Conservation (phyloP, 2,888 invertebrate species). For the Dascillus cervinus region DNA sequence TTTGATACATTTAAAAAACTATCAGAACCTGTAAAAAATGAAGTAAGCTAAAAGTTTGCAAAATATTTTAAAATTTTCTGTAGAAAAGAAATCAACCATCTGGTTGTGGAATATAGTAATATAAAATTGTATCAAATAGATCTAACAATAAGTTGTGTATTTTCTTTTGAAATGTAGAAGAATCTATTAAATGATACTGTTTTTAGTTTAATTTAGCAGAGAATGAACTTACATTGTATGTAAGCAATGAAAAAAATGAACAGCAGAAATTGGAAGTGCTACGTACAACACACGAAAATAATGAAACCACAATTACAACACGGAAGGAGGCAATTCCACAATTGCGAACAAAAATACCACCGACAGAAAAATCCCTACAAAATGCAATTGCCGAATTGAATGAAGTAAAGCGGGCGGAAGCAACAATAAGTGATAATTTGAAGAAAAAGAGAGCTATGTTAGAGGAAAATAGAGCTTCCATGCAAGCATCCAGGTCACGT, state of each 20-base stretch:
- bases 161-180: no score
- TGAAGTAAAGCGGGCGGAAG: slow-evolving; percentile 48
- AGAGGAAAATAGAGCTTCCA: slow-evolving; percentile 64
- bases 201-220: slow-evolving; percentile 53
- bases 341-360: slow-evolving; percentile 47
- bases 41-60: no score
- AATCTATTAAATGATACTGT: slow-evolving; percentile 5
- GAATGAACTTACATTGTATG: slow-evolving; percentile 71
- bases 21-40: no score
- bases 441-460: slow-evolving; percentile 46
- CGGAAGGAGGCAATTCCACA: slow-evolving; percentile 36
- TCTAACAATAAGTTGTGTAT: no score
- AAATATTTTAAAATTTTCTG: no score
- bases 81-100: no score
- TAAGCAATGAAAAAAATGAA: slow-evolving; percentile 58
- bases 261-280: slow-evolving; percentile 56
- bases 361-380: slow-evolving; percentile 43
- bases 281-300: slow-evolving; percentile 36
- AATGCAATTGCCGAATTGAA: slow-evolving; percentile 47
- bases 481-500: slow-evolving; percentile 62
- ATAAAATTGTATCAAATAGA: no score
- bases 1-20: no score
- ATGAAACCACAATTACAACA: slow-evolving; percentile 43
- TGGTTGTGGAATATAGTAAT: no score
- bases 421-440: slow-evolving; percentile 42